These are phyloP conservation scores for Eufriesea mexicana DNA, from an alignment of 1,140 invertebrate genomes.

Conservation along the genomic window DNA sequence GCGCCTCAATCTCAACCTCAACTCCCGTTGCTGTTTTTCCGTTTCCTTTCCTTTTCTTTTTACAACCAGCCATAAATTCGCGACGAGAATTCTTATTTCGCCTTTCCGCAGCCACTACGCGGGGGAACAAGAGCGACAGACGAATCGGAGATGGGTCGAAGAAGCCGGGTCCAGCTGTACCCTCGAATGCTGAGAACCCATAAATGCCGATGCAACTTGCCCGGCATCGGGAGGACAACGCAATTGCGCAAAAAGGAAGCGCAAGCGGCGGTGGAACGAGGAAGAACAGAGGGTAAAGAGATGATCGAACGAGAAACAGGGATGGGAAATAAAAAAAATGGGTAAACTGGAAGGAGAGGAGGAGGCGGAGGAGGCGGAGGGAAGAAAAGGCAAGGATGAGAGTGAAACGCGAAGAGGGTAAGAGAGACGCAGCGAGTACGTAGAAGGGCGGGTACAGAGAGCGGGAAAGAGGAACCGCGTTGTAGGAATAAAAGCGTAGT, in stretches of 20 bases:
- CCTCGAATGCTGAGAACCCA: constrained; percentile 38
- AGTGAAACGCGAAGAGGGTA: neutral
- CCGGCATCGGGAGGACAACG: neutral
- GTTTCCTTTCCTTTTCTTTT: no score
- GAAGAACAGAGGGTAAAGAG: neutral
- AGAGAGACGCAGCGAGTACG: neutral
- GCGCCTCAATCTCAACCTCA: no score
- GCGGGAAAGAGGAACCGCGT: constrained; percentile 14
- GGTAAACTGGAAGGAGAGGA: constrained; percentile 15
- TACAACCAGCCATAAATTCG: neutral
- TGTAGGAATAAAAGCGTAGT: constrained; percentile 57
- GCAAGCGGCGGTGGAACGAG: neutral
- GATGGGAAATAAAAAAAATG: neutral
- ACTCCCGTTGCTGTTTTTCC: no score
- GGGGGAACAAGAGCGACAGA: constrained; percentile 46
- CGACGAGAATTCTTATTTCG: neutral
- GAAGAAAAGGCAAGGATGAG: neutral
- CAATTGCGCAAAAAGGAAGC: constrained; percentile 10
- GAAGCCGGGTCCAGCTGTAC: constrained; percentile 28
- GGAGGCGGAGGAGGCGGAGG: neutral
- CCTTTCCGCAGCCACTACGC: neutral
- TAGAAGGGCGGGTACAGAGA: neutral
- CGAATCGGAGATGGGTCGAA: constrained; percentile 35
- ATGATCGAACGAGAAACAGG: neutral
- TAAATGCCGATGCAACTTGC: constrained; percentile 29